phyloP scores from a whole-genome alignment of 1,140 invertebrate genomes.

The Pseudoatta argentina region DNA sequence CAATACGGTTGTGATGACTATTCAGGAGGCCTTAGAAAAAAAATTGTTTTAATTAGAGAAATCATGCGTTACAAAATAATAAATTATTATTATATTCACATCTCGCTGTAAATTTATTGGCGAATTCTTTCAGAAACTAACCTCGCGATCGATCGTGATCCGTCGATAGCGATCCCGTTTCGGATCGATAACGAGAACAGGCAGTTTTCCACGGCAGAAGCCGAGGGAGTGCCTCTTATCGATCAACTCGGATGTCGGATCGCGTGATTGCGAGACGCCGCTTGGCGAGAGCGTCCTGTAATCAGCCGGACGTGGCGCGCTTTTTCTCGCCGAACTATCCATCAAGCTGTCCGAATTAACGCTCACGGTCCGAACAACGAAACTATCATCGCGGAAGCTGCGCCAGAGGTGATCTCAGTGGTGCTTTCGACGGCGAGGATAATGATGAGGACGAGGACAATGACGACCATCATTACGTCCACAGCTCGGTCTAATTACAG shows the following conservation, averaged over 20 bases:
- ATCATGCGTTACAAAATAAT: not conserved
- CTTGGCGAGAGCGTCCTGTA: slow-evolving; percentile 70
- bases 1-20: no score
- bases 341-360: slow-evolving; percentile 76
- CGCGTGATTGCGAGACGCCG: slow-evolving; percentile 66
- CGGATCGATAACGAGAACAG: slow-evolving; percentile 20
- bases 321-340: slow-evolving; percentile 73
- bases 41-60: not conserved
- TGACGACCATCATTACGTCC: slow-evolving; percentile 63
- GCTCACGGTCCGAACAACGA: slow-evolving; percentile 65
- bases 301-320: slow-evolving; percentile 69
- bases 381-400: slow-evolving; percentile 72
- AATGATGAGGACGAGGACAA: slow-evolving; percentile 11
- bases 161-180: slow-evolving; percentile 69
- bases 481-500: slow-evolving; percentile 72
- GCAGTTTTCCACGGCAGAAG: slow-evolving; percentile 42
- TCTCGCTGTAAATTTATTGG: no score
- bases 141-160: slow-evolving; percentile 12
- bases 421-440: slow-evolving; percentile 27
- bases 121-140: not conserved
- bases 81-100: not conserved
- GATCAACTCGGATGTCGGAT: slow-evolving; percentile 67
- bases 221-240: slow-evolving; percentile 60
- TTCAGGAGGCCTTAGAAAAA: no score
- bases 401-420: slow-evolving; percentile 64